Evolutionary conservation across 2,888 invertebrate species (phyloP), one percentile per base, ranked within the genome.

Genomic region (Cerceris ruficornis): DNA sequence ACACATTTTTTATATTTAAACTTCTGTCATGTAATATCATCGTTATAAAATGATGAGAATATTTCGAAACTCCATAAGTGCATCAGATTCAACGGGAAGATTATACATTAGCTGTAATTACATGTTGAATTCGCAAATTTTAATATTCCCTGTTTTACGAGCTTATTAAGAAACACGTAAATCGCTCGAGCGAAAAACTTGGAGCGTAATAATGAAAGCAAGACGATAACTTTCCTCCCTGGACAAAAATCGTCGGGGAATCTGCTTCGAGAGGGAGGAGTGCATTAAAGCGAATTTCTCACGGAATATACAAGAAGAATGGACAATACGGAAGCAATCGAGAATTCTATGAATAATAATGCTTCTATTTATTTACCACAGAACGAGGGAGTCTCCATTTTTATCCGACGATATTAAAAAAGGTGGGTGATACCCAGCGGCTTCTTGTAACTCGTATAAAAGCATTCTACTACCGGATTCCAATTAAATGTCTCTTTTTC

Each of bases 291-390:
- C 17, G 52, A 70, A 79, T 71, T 69, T 79, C 55, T 58, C 49
- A 14, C 39, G 8, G 65, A 71, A 72, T 78, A 75, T 80, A 75
- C 75, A 79, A 69, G 57, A 50, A 9, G 46, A 66, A 46, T 71
- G 69, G 71, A 79, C 66, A 72, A 39, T 54, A 61, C 61, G 52
- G 69, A 78, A 71, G 74, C 81, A 75, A 83, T 84, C 59, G 72
- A 42, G 73, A 79, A 84, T 60, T 84, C 84, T 71, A 84, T 84
- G 82, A 84, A 84, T 84, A 84, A 82, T 82, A 84, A 84, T 82
- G 75, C 15, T 69, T 57, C 68, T 80, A 74, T 82, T 84, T 84
- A 74, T 84, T 72, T 77, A 72, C 55, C 55, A 15, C 11, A 49
- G 60, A 64, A 52, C 46, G 65, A 81, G 57, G 54, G 50, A 67